phyloP scores from a whole-genome alignment of 1,140 invertebrate genomes.

The Drosophila virilis region DNA sequence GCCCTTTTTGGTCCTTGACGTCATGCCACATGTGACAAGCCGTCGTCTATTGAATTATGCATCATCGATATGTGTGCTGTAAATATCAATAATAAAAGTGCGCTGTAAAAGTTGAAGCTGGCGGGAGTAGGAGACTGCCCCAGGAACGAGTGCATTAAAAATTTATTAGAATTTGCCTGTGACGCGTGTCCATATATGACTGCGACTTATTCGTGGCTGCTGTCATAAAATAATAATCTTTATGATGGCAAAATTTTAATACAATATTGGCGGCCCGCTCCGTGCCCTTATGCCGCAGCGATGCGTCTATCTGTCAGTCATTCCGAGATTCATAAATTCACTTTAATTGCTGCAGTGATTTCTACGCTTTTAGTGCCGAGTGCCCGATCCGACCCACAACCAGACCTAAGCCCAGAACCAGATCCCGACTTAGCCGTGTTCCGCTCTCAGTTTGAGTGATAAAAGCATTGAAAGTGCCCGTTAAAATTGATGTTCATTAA shows the following conservation, averaged over 20 bases:
- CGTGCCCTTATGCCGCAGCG: conserved; percentile 35
- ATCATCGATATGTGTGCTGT: conserved; percentile 69
- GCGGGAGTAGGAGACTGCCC: background rate
- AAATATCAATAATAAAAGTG: conserved; percentile 83
- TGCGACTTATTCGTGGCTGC: conserved; percentile 39
- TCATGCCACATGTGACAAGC: conserved; percentile 55
- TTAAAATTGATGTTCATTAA: conserved; percentile 75
- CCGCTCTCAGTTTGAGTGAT: conserved; percentile 38
- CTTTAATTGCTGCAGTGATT: conserved; percentile 82
- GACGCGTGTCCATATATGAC: conserved; percentile 66
- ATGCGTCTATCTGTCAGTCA: conserved; percentile 57
- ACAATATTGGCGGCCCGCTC: conserved; percentile 63
- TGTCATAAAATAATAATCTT: conserved; percentile 81
- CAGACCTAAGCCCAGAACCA: background rate
- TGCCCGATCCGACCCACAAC: conserved; percentile 14
- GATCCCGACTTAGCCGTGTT: conserved; percentile 53
- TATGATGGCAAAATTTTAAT: conserved; percentile 82
- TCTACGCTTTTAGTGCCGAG: conserved; percentile 47
- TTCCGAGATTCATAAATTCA: conserved; percentile 77
- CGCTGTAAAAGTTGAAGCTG: conserved; percentile 59
- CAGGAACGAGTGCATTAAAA: conserved; percentile 75
- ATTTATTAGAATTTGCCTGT: conserved; percentile 80
- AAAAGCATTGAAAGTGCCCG: conserved; percentile 65
- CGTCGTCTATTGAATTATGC: conserved; percentile 68
- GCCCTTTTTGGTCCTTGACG: conserved; percentile 61